A percentile compares a stretch with the other conserved stretches of the same genome.
phyloP scores from a whole-genome alignment of 2,888 invertebrate species.

The Caenorhabditis japonica region DNA sequence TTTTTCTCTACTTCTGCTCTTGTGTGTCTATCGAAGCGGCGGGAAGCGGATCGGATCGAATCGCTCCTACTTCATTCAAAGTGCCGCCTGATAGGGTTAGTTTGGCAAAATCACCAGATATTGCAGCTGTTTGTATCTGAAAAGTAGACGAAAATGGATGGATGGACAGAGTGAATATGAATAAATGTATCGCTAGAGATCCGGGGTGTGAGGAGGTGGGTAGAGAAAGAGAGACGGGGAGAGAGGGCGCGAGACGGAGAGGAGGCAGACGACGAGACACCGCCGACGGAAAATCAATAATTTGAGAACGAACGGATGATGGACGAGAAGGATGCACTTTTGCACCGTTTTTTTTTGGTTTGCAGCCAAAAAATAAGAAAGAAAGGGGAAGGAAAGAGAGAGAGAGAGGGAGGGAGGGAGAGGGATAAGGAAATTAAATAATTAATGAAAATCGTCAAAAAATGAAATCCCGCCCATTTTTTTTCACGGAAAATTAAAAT shows the following conservation, averaged over 20 bases:
- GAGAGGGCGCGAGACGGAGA: conserved; percentile 5
- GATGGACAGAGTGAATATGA: conserved; percentile 13
- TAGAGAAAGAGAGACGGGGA: conserved; percentile 19
- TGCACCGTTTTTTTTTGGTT: conserved; percentile 1
- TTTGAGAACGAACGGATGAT: too few species aligned
- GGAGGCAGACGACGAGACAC: conserved; percentile 13
- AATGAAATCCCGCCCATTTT: too few species aligned
- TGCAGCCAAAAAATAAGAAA: neutral
- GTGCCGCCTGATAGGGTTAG: conserved; percentile 34
- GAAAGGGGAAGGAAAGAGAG: neutral
- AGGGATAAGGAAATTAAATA: too few species aligned
- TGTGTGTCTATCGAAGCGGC: conserved; percentile 16
- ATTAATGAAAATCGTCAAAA: too few species aligned
- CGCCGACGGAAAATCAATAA: conserved; percentile 39
- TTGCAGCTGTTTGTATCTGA: conserved; percentile 26
- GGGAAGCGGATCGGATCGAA: conserved; percentile 5
- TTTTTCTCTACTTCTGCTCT: conserved; percentile 19
- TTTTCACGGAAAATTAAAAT: too few species aligned
- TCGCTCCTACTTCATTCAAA: conserved; percentile 30
- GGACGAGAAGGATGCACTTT: conserved; percentile 32
- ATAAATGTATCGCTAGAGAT: conserved; percentile 6
- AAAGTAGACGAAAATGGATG: conserved; percentile 13
- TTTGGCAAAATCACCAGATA: conserved; percentile 43
- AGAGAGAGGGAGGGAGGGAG: too few species aligned
- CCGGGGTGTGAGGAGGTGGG: conserved; percentile 12